phyloP scores from a whole-genome alignment of 2,888 invertebrate genomes.

The Pyrrhosoma nymphula region DNA sequence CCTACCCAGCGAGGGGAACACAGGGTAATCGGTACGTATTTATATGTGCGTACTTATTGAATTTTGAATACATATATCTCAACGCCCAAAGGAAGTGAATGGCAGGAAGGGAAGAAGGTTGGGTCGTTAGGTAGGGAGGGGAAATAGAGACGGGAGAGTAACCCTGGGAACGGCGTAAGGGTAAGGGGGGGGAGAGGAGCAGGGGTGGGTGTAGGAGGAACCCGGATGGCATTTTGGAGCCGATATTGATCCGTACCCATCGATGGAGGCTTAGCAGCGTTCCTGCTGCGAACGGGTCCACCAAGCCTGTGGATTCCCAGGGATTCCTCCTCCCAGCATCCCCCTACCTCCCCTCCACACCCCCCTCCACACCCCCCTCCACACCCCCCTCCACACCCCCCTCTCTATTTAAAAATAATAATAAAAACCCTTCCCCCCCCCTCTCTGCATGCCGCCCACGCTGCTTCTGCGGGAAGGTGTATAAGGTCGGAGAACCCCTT shows the following conservation, averaged over 20 bases:
- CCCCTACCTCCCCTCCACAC: background rate
- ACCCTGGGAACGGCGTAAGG: background rate
- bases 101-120: too few relatives aligned
- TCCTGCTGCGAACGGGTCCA: constrained; percentile 52
- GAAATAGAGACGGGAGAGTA: background rate
- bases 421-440: background rate
- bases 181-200: background rate
- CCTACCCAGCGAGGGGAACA: too few relatives aligned
- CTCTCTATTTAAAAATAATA: background rate
- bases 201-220: background rate
- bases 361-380: background rate
- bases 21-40: background rate
- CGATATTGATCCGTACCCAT: constrained; percentile 65
- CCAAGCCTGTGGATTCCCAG: constrained; percentile 62
- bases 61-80: background rate
- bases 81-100: too few relatives aligned
- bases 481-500: background rate
- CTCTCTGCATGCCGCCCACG: background rate
- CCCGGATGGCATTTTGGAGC: constrained; percentile 65
- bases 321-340: background rate
- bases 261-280: constrained; percentile 62
- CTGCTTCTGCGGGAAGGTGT: too few relatives aligned
- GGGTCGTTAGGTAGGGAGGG: background rate
- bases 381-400: background rate
- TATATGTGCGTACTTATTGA: background rate